Base-by-base conservation (phyloP, 2,113 vertebrate species). In the Planiliza haematocheilus region DNA sequence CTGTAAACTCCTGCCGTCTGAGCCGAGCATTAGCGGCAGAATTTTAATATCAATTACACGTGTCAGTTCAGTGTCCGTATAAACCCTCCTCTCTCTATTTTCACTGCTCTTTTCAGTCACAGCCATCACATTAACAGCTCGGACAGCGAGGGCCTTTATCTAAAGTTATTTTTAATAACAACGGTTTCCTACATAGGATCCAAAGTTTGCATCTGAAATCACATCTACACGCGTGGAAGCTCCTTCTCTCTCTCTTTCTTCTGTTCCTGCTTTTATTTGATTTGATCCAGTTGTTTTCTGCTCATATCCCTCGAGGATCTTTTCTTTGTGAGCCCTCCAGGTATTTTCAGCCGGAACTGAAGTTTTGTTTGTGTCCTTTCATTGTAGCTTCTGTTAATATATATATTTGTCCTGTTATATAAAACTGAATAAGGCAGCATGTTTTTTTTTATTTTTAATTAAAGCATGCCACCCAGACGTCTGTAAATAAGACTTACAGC, bases 371-470 rank as follows among this genome's bases (percentile, higher is more conserved):
- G 38, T 16, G 37, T 58, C 72, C 64, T 24, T 48, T 67, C 65
- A 64, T 14, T 34, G 39, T 21, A 60, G n/a, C 43, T 66, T 68
- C 24, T 37, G 4, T 18, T 50, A 42, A 30, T 30, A 30, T 65
- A 34, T 45, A 63, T 66, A 49, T 53, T 34, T 59, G 24, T 30
- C 24, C 0, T 43, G 1, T 7, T 42, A 3, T 20, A 49, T 36
- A 64, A 52, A 64, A 53, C 76, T 21, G 18, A 68, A 71, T 48
- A 64, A 42, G 60, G 46, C 60, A 21, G 50, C 42, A 11, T 58
- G 52, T 11, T 58, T 64, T 70, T 66, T 53, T 49, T 68, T 82
- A n/a, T n/a, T n/a, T n/a, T 68, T 71, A 74, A 74, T 86, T 51
- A 59, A 55, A 70, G 45, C 20, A 5, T 69, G 37, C 48, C 72